Evolutionary conservation across 1,140 invertebrate species (phyloP).

Genomic region (Cydia splendana): DNA sequence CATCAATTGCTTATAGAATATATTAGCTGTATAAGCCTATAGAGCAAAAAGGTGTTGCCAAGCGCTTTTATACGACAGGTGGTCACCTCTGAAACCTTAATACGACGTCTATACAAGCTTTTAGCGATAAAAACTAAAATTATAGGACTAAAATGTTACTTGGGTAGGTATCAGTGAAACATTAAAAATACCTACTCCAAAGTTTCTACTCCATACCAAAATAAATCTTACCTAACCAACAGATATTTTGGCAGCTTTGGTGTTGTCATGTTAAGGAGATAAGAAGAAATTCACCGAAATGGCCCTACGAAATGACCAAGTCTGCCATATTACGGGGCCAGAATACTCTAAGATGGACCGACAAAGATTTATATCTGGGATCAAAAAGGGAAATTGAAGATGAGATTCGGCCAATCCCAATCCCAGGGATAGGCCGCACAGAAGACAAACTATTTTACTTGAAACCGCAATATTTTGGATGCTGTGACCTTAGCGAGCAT

Average conservation of each 20-base stretch:
- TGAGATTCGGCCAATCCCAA: slow-evolving; percentile 42
- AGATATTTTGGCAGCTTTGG: slow-evolving; percentile 81
- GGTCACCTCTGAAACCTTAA: no score
- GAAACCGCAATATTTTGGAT: slow-evolving; percentile 48
- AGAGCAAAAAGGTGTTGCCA: no score
- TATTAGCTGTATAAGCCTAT: no score
- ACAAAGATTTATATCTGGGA: slow-evolving; percentile 72
- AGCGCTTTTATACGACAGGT: no score
- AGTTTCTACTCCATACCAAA: not conserved
- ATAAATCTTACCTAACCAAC: slow-evolving; percentile 30
- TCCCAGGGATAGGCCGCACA: slow-evolving; percentile 42
- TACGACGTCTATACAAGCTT: no score
- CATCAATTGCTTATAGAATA: no score
- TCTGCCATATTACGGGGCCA: slow-evolving; percentile 1
- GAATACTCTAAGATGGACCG: slow-evolving; percentile 57
- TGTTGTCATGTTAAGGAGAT: slow-evolving; percentile 68
- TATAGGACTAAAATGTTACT: no score
- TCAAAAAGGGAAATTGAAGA: slow-evolving; percentile 47
- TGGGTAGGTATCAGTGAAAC: no score
- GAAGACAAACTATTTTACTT: slow-evolving; percentile 47
- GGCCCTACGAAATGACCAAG: slow-evolving; percentile 43
- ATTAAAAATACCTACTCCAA: no score
- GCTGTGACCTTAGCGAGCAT: slow-evolving; percentile 46
- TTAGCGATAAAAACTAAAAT: no score
- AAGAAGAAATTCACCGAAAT: slow-evolving; percentile 49